Conservation (phyloP, 1,140 invertebrate genomes). For the Sitophilus oryzae region DNA sequence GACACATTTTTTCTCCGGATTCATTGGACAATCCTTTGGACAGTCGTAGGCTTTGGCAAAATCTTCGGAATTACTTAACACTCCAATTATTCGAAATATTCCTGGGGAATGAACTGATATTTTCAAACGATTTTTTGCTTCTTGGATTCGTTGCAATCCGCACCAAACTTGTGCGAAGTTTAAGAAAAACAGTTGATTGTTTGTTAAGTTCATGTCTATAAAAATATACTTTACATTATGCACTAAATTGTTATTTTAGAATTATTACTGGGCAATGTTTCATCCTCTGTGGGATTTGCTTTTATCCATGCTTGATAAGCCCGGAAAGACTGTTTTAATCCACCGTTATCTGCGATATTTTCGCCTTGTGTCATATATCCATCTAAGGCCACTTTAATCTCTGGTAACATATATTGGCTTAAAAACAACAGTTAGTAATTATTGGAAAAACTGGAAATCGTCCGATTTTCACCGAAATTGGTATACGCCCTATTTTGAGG, state of each 20-base stretch:
- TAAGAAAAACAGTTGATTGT: conserved; percentile 73
- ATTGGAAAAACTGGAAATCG: too few relatives aligned
- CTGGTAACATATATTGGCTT: conserved; percentile 64
- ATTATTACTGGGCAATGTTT: conserved; percentile 59
- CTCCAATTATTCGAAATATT: conserved; percentile 60
- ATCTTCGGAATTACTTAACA: conserved; percentile 75
- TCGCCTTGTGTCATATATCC: conserved; percentile 66
- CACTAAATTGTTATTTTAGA: too few relatives aligned
- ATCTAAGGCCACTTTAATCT: conserved; percentile 57
- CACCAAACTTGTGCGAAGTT: conserved; percentile 70
- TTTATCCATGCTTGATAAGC: conserved; percentile 61
- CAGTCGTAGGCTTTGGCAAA: conserved; percentile 70
- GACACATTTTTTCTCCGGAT: conserved; percentile 72
- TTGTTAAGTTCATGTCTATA: conserved; percentile 56
- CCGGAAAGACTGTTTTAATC: conserved; percentile 70
- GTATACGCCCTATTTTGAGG: too few relatives aligned
- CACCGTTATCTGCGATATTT: conserved; percentile 89
- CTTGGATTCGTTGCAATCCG: conserved; percentile 78
- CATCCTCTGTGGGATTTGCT: conserved; percentile 48
- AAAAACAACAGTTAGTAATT: neutral
- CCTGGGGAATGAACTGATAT: conserved; percentile 82
- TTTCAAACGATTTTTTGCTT: conserved; percentile 68
- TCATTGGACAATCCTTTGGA: conserved; percentile 64
- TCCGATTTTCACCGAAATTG: too few relatives aligned
- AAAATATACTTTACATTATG: too few relatives aligned